Evolutionary conservation across 2,888 invertebrate genomes (phyloP).

Genomic region (Lepeophtheirus nordmannii): DNA sequence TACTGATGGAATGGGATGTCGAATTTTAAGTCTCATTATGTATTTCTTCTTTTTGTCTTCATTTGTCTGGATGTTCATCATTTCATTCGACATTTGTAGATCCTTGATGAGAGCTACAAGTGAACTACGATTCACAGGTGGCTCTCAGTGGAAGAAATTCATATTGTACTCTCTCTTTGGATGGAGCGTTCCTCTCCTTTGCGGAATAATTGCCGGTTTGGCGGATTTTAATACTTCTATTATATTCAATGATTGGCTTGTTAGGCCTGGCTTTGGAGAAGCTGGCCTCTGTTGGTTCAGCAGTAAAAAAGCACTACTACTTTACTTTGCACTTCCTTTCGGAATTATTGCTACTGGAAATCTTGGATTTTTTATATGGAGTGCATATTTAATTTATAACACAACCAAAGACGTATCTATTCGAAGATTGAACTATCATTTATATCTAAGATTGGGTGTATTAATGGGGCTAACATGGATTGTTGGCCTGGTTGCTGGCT

Average conservation of each 20-base stretch:
- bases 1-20: slow-evolving; percentile 32
- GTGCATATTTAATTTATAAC: slow-evolving; percentile 35
- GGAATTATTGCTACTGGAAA: slow-evolving; percentile 36
- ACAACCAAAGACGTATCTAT: slow-evolving; percentile 31
- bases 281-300: slow-evolving; percentile 40
- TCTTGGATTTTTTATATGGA: slow-evolving; percentile 35
- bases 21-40: slow-evolving; percentile 35
- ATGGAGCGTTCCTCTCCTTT: slow-evolving; percentile 34
- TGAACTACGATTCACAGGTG: slow-evolving; percentile 36
- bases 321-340: slow-evolving; percentile 40
- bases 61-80: slow-evolving; percentile 42
- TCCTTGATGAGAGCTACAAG: slow-evolving; percentile 37
- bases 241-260: slow-evolving; percentile 28
- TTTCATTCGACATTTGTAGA: slow-evolving; percentile 40
- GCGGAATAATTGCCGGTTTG: not conserved
- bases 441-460: slow-evolving; percentile 37
- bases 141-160: slow-evolving; percentile 35
- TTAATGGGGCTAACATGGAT: slow-evolving; percentile 41
- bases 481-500: slow-evolving; percentile 37
- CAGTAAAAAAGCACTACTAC: slow-evolving; percentile 37
- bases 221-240: slow-evolving; percentile 16
- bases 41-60: slow-evolving; percentile 41
- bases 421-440: slow-evolving; percentile 32
- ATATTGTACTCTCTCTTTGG: slow-evolving; percentile 36
- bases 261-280: slow-evolving; percentile 37